Base-by-base conservation (phyloP, 2,888 invertebrate species). In the Pristionchus fissidentatus region DNA sequence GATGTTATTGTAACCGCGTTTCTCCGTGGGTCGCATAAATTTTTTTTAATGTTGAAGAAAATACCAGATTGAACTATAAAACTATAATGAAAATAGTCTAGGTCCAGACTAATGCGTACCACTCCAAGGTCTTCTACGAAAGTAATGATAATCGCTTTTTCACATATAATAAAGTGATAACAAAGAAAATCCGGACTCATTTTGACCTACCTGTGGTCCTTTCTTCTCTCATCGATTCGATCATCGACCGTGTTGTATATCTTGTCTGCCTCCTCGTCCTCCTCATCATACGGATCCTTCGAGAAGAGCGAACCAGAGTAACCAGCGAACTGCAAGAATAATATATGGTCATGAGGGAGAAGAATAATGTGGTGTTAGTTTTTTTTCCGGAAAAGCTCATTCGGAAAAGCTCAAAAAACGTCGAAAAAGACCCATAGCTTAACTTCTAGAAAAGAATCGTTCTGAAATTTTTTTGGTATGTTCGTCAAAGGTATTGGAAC, bases 221-320 rank as follows among this genome's bases (percentile, higher is more conserved):
- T 97, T 32, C 99, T 94, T 92, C 98, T 97, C 92, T 99, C 99
- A 93, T 99, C 99, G 97, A 99, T 98, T 87, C 99, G 94, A 92
- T 97, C 97, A 92, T 99, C 99, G 90, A 99, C 97, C 3, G 97
- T 97, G 93, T 98, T 97, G 93, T 99, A 99, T 89, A 99, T 97
- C 77, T 96, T 96, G 94, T 99, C 99, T 0, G 99, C 99, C 94
- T 99, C 99, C 90, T 98, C 98, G 93, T 99, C 99, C 93, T 99
- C 99, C 94, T 99, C 98, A 93, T 99, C 99, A 93, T 99, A 99
- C 0, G 99, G 99, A 94, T 99, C 99, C 94, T 98, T 99, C 75
- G 97, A 96, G 92, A 99, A 99, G 49, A 99, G 94, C n/a, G 97
- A 97, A 1, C 98, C 99, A 90, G 98, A 98, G 93, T 99, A 99